phyloP scores from a whole-genome alignment of 2,888 invertebrate genomes.

The Plagodis pulveraria region DNA sequence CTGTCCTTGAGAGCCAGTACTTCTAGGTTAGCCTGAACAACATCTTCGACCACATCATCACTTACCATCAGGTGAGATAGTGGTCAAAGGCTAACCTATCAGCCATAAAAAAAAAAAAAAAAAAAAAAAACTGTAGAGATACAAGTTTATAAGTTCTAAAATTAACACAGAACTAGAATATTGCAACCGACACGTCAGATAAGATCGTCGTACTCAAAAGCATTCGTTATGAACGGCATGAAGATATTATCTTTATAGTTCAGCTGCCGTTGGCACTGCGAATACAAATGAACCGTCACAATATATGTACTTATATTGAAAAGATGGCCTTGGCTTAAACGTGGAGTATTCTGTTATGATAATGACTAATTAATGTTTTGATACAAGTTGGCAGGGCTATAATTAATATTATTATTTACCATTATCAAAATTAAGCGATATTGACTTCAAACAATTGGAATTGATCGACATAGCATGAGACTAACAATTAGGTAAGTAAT shows the following conservation, averaged over 20 bases:
- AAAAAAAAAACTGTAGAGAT: too few relatives aligned
- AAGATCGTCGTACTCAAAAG: slow-evolving; percentile 58
- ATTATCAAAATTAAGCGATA: not conserved
- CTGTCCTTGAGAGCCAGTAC: too few relatives aligned
- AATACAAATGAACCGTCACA: slow-evolving; percentile 56
- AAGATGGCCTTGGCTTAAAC: slow-evolving; percentile 46
- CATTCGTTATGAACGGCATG: slow-evolving; percentile 47
- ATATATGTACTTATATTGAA: slow-evolving; percentile 28
- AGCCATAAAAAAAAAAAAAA: too few relatives aligned
- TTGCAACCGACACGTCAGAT: slow-evolving; percentile 42
- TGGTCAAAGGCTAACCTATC: too few relatives aligned
- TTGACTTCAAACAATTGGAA: not conserved
- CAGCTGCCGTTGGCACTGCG: slow-evolving; percentile 47
- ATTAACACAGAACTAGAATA: slow-evolving; percentile 30
- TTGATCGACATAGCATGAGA: not conserved
- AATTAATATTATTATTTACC: not conserved
- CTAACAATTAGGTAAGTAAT: not conserved
- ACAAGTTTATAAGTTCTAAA: slow-evolving; percentile 10
- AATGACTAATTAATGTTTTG: slow-evolving; percentile 22
- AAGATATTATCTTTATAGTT: slow-evolving; percentile 58
- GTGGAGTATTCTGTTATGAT: slow-evolving; percentile 44
- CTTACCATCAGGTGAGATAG: too few relatives aligned
- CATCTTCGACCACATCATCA: too few relatives aligned
- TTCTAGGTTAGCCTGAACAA: too few relatives aligned
- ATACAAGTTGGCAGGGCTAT: not conserved